Evolutionary conservation across 2,797 vertebrate species (phyloP), one percentile per base, ranked within the genome.

Genomic region (Neoniphon sammara): DNA sequence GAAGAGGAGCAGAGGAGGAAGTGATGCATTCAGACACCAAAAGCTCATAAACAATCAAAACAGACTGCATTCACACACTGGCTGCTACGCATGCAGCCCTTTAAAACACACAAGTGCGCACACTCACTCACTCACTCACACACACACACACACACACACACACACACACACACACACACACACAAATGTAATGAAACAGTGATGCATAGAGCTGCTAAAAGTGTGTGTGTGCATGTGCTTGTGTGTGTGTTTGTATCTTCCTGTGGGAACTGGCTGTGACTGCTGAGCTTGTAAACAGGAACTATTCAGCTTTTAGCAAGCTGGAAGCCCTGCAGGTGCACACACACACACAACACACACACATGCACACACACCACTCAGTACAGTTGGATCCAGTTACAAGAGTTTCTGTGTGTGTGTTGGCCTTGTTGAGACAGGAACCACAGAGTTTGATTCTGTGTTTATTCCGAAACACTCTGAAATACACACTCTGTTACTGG

Each of bases 211-310:
- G 31, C 50, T 7, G 25, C 58, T 56, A 54, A 55, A 72, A 44
- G 23, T 54, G 31, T 75, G 70, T 63, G 46, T 30, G 18, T 58
- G 21, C 53, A 12, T 62, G 58, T 47, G 39, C 46, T 2, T 46
- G 44, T 76, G 57, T 70, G 67, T 74, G n/a, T 54, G 9, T 74
- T 36, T 73, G 64, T 74, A 66, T 77, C 30, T 72, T 83, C 83
- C 80, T 84, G 57, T 76, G 86, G 76, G 87, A 87, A 52, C 77
- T 67, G 61, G 47, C 81, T 81, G 30, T 81, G 73, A 79, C 62
- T 82, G 64, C 81, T 72, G 57, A 77, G 71, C 78, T 82, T 78
- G 77, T 90, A 88, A 92, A 91, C 90, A 91, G 87, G 85, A 90
- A 88, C 79, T 77, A 21, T 70, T 62, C 60, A 78, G 78, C 75